Evolutionary conservation across 2,113 vertebrate genomes (phyloP), one percentile per base, ranked within the genome.

Genomic region (Nothobranchius furzeri): DNA sequence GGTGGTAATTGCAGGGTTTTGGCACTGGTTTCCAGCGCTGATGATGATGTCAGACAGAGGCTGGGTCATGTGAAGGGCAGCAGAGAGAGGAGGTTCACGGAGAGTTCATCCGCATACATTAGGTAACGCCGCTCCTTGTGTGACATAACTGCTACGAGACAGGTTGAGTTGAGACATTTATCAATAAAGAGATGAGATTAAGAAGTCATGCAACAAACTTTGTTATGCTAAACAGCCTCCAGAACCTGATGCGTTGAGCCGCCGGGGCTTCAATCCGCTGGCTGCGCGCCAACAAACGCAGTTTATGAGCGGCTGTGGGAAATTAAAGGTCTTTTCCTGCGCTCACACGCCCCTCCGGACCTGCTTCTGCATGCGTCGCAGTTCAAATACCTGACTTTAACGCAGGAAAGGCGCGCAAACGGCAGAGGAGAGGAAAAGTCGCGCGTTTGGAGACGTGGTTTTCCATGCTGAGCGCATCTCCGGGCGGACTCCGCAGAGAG

Each of bases 21-120:
- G 1, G 93, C 87, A 87, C 91, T 93, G 86, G 95, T 93, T 65
- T 81, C 73, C 93, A 91, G 90, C 92, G 92, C 92, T 94, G 93
- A 87, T 91, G 94, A 91, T 95, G 95, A 95, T 93, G 96, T 96
- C 95, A 95, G 93, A 92, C 91, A 46, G 54, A 79, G 83, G 93
- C 92, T 92, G 95, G 96, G 95, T 97, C 96, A 96, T 94, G 94
- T 94, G 96, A 94, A 95, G 96, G 96, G 95, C 95, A 97, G 95
- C 94, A 90, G 95, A 91, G 92, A 94, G n/a, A n/a, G 94, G 93
- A 71, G 95, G 96, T 98, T 98, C 96, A 97, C 87, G 54, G 91
- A 95, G 95, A 98, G 96, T 98, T 97, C 96, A 98, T 84, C 85
- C 91, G 95, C 95, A 96, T 96, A 95, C 94, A 96, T 97, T 96